Conservation (phyloP, 2,113 vertebrate species). For the Toxostoma redivivum region DNA sequence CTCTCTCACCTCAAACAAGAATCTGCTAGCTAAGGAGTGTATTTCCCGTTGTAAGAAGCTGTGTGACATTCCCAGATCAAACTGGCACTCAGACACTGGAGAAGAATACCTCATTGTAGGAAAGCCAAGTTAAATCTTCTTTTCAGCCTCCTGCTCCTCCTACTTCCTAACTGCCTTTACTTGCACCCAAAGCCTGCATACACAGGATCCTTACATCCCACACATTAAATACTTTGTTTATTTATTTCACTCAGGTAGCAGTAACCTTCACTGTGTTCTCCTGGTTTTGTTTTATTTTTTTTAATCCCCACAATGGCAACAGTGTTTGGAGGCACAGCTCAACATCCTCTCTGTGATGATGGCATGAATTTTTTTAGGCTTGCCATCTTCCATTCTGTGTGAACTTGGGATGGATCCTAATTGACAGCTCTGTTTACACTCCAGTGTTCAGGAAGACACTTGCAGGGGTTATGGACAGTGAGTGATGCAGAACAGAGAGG, state of each 20-base stretch:
- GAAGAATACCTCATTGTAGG: constrained; percentile 24
- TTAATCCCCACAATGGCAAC: not conserved
- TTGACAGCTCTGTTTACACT: not conserved
- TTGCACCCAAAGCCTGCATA: not conserved
- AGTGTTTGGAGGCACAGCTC: not conserved
- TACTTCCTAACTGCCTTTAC: not conserved
- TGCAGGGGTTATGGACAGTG: not conserved
- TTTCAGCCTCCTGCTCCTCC: not conserved
- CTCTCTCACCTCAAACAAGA: not conserved
- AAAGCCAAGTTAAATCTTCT: constrained; percentile 18
- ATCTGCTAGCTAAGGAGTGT: not conserved
- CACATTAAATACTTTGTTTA: not conserved
- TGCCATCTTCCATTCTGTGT: not conserved
- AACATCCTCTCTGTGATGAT: not conserved
- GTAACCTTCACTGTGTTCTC: not conserved
- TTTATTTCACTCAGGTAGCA: not conserved
- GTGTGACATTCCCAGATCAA: not conserved
- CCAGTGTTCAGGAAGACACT: not conserved
- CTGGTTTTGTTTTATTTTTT: not conserved
- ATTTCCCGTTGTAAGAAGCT: not conserved
- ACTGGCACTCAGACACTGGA: not conserved
- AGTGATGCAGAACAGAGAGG: not conserved
- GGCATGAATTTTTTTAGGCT: not conserved
- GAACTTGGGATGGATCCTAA: not conserved
- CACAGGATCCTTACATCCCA: not conserved